Evolutionary conservation across 2,113 vertebrate genomes (phyloP).

Genomic region (Austrofundulus limnaeus): DNA sequence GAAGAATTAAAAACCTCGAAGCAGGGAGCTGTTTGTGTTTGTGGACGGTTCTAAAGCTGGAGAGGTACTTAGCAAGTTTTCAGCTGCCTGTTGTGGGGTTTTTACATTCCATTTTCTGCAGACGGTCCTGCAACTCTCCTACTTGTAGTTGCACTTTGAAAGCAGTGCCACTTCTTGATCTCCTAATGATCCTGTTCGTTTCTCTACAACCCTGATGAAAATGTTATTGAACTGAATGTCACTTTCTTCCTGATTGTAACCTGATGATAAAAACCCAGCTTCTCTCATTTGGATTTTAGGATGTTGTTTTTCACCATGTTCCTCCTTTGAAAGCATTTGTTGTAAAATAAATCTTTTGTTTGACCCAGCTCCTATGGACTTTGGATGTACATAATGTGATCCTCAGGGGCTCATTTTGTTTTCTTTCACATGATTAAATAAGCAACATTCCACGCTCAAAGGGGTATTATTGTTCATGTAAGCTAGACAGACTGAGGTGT

Average conservation of each 20-base stretch:
- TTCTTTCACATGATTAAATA: conserved; percentile 12
- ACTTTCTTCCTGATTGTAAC: conserved; percentile 60
- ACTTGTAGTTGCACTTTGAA: conserved; percentile 37
- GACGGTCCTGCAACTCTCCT: no score
- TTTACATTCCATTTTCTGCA: no score
- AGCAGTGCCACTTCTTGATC: conserved; percentile 5
- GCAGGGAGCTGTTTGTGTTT: conserved; percentile 12
- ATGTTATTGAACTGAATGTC: conserved; percentile 49
- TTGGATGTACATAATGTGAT: conserved; percentile 65
- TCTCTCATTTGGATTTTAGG: not conserved
- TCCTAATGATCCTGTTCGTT: conserved; percentile 30
- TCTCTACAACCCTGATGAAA: conserved; percentile 9
- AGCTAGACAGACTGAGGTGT: conserved; percentile 3
- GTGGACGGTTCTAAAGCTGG: not conserved
- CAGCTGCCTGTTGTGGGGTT: not conserved
- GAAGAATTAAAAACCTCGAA: conserved; percentile 35
- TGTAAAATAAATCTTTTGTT: not conserved
- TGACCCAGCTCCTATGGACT: conserved; percentile 35
- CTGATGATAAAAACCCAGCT: conserved; percentile 3
- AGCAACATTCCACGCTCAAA: conserved; percentile 2
- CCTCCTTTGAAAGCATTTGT: not conserved
- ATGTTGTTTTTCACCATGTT: not conserved
- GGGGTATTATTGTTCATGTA: conserved; percentile 42
- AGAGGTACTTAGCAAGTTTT: conserved; percentile 11
- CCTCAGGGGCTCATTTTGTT: not conserved